Conservation (phyloP, 2,888 invertebrate genomes). For the Drosophila prostipennis region DNA sequence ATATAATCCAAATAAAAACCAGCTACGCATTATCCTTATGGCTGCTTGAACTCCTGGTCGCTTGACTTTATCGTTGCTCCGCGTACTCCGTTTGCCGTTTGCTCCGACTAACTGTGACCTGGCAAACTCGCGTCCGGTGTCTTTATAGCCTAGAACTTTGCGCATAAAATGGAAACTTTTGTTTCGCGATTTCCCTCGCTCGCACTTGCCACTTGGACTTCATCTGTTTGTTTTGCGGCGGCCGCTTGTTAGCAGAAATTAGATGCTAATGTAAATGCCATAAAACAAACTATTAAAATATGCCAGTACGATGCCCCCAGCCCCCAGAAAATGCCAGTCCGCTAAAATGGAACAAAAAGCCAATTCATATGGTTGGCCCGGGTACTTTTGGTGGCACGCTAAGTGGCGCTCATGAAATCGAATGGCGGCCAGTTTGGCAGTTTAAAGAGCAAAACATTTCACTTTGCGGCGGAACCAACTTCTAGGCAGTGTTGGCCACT, state of each 20-base stretch:
- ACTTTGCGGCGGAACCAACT: conserved; percentile 48
- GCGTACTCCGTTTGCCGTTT: conserved; percentile 3
- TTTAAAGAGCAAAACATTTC: conserved; percentile 78
- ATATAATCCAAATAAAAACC: conserved; percentile 70
- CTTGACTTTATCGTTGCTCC: conserved; percentile 41
- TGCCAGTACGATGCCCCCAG: conserved; percentile 51
- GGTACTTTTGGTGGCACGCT: conserved; percentile 65
- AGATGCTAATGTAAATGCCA: conserved; percentile 81
- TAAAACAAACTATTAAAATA: conserved; percentile 80
- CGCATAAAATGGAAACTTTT: conserved; percentile 78
- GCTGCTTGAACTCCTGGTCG: conserved; percentile 56
- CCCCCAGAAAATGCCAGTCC: neutral
- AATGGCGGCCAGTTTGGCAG: conserved; percentile 57
- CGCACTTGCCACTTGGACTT: conserved; percentile 10
- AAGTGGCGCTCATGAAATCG: conserved; percentile 79
- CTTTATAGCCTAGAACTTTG: conserved; percentile 79
- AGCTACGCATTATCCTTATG: conserved; percentile 63
- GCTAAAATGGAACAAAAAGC: conserved; percentile 67
- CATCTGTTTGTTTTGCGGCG: conserved; percentile 22
- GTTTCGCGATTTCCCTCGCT: conserved; percentile 48
- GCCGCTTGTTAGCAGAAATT: conserved; percentile 75
- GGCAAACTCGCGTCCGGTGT: conserved; percentile 50
- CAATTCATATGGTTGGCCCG: conserved; percentile 63
- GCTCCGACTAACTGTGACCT: conserved; percentile 64
- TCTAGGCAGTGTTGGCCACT: conserved; percentile 19